phyloP scores from a whole-genome alignment of 2,797 vertebrate genomes.

The Amphiprion clarkii region DNA sequence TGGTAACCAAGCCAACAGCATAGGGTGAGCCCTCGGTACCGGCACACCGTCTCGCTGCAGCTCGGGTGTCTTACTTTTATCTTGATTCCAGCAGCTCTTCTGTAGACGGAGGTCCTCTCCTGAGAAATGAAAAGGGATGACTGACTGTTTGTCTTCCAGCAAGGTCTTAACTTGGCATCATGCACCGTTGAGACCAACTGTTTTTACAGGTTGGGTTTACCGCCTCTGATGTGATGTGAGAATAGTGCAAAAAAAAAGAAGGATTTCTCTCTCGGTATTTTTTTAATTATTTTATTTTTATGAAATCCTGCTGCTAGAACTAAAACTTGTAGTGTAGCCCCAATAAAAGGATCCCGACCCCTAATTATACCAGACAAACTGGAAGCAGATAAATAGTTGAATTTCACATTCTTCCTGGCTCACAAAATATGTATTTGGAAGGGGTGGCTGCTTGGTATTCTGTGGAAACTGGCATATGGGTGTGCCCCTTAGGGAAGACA shows the following conservation, averaged over 20 bases:
- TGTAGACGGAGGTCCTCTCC: slow-evolving; percentile 43
- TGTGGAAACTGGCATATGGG: slow-evolving; percentile 56
- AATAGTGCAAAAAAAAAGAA: slow-evolving; percentile 27
- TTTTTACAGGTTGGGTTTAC: slow-evolving; percentile 68
- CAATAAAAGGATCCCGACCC: slow-evolving; percentile 48
- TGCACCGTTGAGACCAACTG: slow-evolving; percentile 55
- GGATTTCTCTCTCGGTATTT: slow-evolving; percentile 47
- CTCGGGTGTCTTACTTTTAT: slow-evolving; percentile 63
- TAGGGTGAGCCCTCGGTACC: slow-evolving; percentile 52
- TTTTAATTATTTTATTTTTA: slow-evolving; percentile 27
- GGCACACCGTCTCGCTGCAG: slow-evolving; percentile 33
- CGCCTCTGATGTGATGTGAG: slow-evolving; percentile 34
- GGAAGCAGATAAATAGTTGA: slow-evolving; percentile 70
- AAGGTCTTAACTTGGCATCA: slow-evolving; percentile 54
- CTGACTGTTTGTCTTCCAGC: slow-evolving; percentile 62
- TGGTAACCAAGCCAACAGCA: slow-evolving; percentile 68
- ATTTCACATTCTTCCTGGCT: slow-evolving; percentile 72
- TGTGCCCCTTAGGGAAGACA: slow-evolving; percentile 26
- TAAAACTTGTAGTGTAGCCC: slow-evolving; percentile 49
- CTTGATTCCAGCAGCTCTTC: slow-evolving; percentile 52
- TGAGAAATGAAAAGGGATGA: slow-evolving; percentile 60
- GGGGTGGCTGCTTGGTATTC: slow-evolving; percentile 48
- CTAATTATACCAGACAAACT: slow-evolving; percentile 46
- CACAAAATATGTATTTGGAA: slow-evolving; percentile 66
- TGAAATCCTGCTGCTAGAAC: slow-evolving; percentile 36